These are phyloP conservation scores for Naso thynnoides DNA, from an alignment of 2,797 vertebrate genomes.

Conservation along the genomic window DNA sequence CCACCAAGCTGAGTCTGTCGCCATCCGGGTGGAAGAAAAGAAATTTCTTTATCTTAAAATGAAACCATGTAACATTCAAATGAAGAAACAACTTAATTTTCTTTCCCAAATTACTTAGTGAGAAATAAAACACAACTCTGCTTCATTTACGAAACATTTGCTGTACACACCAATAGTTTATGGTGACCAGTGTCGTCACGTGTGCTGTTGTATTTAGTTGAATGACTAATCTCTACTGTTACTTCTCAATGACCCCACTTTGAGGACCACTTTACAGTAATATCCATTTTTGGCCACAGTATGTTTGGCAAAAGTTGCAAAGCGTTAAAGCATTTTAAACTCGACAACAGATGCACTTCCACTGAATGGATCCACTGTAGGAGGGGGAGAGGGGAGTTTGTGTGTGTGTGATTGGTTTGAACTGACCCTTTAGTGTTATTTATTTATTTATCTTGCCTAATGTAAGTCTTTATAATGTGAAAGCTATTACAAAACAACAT, in stretches of 20 bases:
- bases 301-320: no score
- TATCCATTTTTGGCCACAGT: no score
- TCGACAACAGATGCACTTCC: background rate
- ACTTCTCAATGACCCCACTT: no score
- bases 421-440: slow-evolving; percentile 26
- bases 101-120: background rate
- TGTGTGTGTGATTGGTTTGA: slow-evolving; percentile 24
- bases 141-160: background rate
- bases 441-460: slow-evolving; percentile 51
- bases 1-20: background rate
- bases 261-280: no score
- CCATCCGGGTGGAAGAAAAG: no score
- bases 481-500: background rate
- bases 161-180: background rate
- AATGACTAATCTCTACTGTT: background rate
- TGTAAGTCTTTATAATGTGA: background rate
- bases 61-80: background rate
- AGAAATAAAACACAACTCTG: background rate
- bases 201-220: background rate
- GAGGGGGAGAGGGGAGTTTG: background rate
- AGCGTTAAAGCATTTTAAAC: slow-evolving; percentile 1
- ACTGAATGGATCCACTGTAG: background rate
- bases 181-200: background rate
- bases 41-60: background rate
- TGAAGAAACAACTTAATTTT: background rate